Conservation (phyloP, 2,797 vertebrate genomes). For the Anabas testudineus region DNA sequence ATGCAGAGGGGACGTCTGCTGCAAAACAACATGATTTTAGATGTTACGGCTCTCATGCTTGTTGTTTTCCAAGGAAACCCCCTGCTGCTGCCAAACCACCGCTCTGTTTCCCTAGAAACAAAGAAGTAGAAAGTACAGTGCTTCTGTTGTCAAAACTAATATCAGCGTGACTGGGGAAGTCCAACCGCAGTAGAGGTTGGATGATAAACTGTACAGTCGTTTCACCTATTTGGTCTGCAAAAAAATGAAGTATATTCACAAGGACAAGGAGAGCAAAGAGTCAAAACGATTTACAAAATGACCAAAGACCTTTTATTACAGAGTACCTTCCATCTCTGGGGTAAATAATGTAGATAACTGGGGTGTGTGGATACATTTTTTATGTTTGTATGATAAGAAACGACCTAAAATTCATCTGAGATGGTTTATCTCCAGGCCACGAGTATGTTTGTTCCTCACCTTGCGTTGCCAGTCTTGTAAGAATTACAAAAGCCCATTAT, state of each 20-base stretch:
- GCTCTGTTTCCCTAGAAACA: conserved; percentile 72
- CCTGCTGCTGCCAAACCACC: conserved; percentile 55
- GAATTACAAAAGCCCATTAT: conserved; percentile 33
- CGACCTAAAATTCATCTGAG: neutral
- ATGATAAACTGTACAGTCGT: conserved; percentile 18
- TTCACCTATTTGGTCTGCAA: neutral
- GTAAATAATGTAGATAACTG: neutral
- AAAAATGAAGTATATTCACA: conserved; percentile 3
- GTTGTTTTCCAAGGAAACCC: conserved; percentile 63
- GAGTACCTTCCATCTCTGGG: neutral
- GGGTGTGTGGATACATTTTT: no score
- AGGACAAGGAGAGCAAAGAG: neutral
- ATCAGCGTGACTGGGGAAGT: conserved; percentile 33
- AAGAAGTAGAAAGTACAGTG: conserved; percentile 48
- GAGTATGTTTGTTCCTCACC: conserved; percentile 42
- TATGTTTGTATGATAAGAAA: conserved; percentile 3
- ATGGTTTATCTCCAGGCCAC: neutral
- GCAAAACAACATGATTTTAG: conserved; percentile 44
- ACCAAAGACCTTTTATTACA: no score
- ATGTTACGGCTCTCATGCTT: conserved; percentile 31
- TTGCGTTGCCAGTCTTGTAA: conserved; percentile 3
- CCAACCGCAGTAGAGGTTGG: conserved; percentile 12
- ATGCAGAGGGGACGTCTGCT: conserved; percentile 47
- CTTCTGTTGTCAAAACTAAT: conserved; percentile 40
- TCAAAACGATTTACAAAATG: conserved; percentile 6